Conservation (phyloP, 2,113 vertebrate genomes). For the Silurus asotus region DNA sequence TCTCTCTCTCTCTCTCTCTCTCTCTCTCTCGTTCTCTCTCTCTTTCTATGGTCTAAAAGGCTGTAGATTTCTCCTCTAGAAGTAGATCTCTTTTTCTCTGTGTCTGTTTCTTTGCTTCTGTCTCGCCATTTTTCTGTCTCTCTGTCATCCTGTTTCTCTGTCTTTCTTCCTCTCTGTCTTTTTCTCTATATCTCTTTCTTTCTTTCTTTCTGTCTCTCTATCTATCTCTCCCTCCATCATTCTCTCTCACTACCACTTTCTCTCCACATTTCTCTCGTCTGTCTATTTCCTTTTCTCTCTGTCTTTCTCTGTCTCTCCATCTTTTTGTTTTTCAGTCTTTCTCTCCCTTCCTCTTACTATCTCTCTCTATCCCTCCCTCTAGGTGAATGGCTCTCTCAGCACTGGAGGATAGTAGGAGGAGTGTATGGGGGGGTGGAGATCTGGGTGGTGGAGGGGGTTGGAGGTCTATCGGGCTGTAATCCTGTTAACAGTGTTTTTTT, state of each 20-base stretch:
- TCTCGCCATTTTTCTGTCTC: not conserved
- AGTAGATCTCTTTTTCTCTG: not conserved
- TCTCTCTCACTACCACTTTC: not conserved
- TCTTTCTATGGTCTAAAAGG: too few relatives aligned
- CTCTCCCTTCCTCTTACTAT: not conserved
- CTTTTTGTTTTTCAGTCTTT: not conserved
- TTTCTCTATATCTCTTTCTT: not conserved
- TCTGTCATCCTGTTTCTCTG: not conserved
- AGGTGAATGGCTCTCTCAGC: not conserved
- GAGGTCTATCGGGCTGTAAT: slow-evolving; percentile 68
- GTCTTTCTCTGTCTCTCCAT: not conserved
- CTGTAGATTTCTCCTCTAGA: too few relatives aligned
- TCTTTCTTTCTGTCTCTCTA: not conserved
- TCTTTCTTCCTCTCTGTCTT: not conserved
- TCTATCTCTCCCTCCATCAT: not conserved
- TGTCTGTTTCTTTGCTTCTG: not conserved
- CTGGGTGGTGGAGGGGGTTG: not conserved
- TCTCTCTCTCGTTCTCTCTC: too few relatives aligned
- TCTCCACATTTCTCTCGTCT: not conserved
- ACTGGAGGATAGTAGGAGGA: too few relatives aligned
- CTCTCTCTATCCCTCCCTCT: not conserved
- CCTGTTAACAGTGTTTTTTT: slow-evolving; percentile 60
- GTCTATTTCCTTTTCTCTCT: not conserved
- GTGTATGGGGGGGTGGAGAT: not conserved
- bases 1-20: too few relatives aligned